These are phyloP conservation scores for Fragum sueziense DNA, from an alignment of 2,888 invertebrate genomes.

Conservation along the genomic window DNA sequence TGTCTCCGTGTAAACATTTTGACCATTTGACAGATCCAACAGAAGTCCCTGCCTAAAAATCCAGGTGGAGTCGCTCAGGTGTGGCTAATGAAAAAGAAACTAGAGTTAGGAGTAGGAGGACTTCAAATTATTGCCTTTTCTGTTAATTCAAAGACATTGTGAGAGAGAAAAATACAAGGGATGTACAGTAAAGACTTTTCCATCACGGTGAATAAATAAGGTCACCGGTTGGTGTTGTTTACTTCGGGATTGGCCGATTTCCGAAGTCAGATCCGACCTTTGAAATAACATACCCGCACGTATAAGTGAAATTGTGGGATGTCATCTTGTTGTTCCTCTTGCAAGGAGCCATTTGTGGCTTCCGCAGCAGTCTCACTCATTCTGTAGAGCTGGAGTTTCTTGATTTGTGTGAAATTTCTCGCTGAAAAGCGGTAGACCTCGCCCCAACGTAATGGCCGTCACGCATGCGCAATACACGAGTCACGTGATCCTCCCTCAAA, in stretches of 20 bases:
- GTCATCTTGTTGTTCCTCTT: conserved; percentile 35
- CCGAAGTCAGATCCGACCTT: too few relatives aligned
- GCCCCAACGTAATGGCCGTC: conserved; percentile 59
- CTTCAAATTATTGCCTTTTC: too few relatives aligned
- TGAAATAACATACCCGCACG: conserved; percentile 50
- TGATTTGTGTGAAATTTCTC: neutral
- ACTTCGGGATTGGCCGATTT: neutral
- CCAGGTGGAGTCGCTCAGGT: too few relatives aligned
- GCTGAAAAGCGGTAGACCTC: conserved; percentile 33
- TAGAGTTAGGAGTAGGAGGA: too few relatives aligned
- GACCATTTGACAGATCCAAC: too few relatives aligned
- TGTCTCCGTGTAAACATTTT: too few relatives aligned
- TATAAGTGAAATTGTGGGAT: conserved; percentile 55
- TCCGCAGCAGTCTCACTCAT: conserved; percentile 57
- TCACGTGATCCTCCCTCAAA: conserved; percentile 21
- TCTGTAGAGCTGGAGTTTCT: conserved; percentile 4
- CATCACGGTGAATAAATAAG: too few relatives aligned
- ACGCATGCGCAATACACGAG: conserved; percentile 49
- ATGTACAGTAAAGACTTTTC: too few relatives aligned
- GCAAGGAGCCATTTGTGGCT: conserved; percentile 43
- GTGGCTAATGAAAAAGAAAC: too few relatives aligned
- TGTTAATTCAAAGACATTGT: too few relatives aligned
- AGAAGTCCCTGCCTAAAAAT: too few relatives aligned
- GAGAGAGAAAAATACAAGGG: too few relatives aligned
- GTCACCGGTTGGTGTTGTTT: neutral